These are phyloP conservation scores for Scolopax mira DNA, from an alignment of 2,113 vertebrate species.

Conservation along the genomic window DNA sequence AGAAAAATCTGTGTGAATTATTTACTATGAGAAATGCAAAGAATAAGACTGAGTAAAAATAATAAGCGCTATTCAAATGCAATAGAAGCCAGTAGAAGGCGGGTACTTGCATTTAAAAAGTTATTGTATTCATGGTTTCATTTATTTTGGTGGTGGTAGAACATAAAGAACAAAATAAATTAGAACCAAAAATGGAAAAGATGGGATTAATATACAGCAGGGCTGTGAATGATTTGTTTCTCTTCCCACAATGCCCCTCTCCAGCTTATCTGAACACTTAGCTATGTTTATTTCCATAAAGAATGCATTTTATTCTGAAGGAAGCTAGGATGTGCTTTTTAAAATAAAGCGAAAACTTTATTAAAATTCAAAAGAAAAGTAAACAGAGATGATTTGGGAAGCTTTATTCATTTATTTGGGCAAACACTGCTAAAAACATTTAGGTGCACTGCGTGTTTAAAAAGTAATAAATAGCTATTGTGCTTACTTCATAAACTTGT, in stretches of 20 bases:
- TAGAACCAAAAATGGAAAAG: constrained; percentile 56
- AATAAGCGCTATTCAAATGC: constrained; percentile 40
- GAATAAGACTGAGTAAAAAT: constrained; percentile 1
- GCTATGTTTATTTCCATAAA: constrained; percentile 65
- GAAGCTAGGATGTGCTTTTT: constrained; percentile 13
- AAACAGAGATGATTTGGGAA: constrained; percentile 68
- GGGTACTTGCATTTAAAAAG: constrained; percentile 10
- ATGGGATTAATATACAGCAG: constrained; percentile 58
- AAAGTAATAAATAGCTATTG: constrained; percentile 89
- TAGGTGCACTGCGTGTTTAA: constrained; percentile 72
- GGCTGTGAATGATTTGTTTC: constrained; percentile 64
- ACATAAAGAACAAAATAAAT: constrained; percentile 64
- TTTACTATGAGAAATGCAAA: neutral
- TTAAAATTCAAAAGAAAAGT: constrained; percentile 75
- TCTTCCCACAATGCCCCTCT: constrained; percentile 64
- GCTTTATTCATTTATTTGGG: constrained; percentile 77
- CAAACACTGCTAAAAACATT: constrained; percentile 76
- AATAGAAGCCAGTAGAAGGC: constrained; percentile 18
- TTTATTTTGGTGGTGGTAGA: constrained; percentile 37
- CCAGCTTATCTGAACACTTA: constrained; percentile 72
- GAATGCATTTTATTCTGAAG: constrained; percentile 18
- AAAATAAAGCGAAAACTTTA: constrained; percentile 69
- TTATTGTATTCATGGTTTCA: constrained; percentile 40
- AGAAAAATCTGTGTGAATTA: neutral
- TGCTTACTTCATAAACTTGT: constrained; percentile 96